phyloP scores from a whole-genome alignment of 2,113 vertebrate genomes.

The Pongo abelii region DNA sequence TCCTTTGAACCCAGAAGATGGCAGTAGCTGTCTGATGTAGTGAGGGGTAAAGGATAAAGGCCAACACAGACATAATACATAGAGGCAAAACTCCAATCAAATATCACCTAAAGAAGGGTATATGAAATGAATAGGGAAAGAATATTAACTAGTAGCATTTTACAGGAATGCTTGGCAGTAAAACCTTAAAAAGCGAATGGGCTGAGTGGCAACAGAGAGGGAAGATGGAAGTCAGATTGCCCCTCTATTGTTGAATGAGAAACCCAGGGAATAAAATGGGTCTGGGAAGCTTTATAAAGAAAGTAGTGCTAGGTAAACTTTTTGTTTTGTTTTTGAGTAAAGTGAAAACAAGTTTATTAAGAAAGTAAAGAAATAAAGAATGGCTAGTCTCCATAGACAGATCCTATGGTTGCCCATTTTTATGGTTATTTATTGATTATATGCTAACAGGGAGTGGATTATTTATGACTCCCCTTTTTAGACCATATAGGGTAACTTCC shows the following conservation, averaged over 20 bases:
- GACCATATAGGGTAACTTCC: too few relatives aligned
- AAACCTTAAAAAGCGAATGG: background rate
- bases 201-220: background rate
- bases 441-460: too few relatives aligned
- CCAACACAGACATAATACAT: background rate
- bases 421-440: too few relatives aligned
- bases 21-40: background rate
- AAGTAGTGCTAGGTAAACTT: rapidly evolving
- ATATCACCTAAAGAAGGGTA: background rate
- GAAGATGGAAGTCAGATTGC: background rate
- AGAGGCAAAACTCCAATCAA: background rate
- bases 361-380: too few relatives aligned
- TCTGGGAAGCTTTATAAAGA: background rate
- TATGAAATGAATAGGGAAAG: background rate
- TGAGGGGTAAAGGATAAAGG: background rate
- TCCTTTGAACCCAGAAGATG: background rate
- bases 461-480: too few relatives aligned
- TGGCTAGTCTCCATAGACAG: too few relatives aligned
- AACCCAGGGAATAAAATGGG: background rate
- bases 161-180: background rate
- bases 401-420: too few relatives aligned
- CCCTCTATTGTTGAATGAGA: background rate
- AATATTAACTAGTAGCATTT: background rate
- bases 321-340: too few relatives aligned
- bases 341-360: too few relatives aligned